A percentile compares a stretch with the other conserved stretches of the same genome.
phyloP scores from a whole-genome alignment of 1,140 invertebrate genomes.

The Orchestia grillus region DNA sequence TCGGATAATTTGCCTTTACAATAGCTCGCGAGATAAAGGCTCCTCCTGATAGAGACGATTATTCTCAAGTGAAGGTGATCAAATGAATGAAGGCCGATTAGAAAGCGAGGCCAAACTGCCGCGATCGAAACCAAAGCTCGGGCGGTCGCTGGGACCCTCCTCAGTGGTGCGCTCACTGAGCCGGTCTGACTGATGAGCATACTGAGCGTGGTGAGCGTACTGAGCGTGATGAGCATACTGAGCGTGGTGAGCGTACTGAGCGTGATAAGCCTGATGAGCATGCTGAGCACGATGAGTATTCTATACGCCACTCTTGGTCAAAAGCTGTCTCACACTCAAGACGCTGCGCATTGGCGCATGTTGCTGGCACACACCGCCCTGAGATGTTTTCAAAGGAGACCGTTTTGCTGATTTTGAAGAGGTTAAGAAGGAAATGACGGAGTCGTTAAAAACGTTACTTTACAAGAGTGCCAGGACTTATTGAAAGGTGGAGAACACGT shows the following conservation, averaged over 20 bases:
- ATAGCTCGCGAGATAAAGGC: conserved; percentile 40
- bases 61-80: conserved; percentile 40
- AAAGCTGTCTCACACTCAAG: background rate
- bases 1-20: conserved; percentile 1
- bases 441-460: no score
- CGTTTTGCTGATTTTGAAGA: no score
- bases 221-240: background rate
- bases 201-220: background rate
- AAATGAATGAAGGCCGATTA: conserved; percentile 29
- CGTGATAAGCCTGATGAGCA: background rate
- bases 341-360: background rate
- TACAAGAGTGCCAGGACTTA: no score
- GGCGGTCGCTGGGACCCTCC: background rate
- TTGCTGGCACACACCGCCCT: no score
- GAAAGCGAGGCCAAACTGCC: background rate
- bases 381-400: no score
- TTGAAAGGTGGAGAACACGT: no score
- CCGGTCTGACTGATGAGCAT: background rate
- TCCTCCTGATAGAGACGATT: conserved; percentile 4
- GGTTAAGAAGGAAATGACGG: no score
- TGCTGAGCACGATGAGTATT: background rate
- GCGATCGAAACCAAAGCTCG: background rate
- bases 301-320: background rate
- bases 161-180: background rate
- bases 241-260: background rate